A percentile compares a stretch with the other conserved stretches of the same genome.
These are phyloP conservation scores for Meandrina meandrites DNA, from an alignment of 92 coral and sea anemone species.

Conservation along the genomic window DNA sequence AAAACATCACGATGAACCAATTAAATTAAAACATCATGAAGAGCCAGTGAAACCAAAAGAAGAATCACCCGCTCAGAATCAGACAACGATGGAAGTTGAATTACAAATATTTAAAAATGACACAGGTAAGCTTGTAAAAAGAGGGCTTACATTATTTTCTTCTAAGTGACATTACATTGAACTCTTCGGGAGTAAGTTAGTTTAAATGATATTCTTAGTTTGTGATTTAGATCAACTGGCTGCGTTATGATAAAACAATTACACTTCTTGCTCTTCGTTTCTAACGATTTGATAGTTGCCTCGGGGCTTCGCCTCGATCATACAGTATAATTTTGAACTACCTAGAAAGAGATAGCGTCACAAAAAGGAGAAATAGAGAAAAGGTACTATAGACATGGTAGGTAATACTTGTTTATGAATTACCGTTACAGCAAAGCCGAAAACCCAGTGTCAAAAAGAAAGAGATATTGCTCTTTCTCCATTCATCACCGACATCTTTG, in stretches of 20 bases:
- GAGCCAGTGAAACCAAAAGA: background rate
- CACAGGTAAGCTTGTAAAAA: background rate
- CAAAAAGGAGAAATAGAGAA: background rate
- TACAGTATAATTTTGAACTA: background rate
- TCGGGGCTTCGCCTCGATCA: too few species aligned
- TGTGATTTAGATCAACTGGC: too few species aligned
- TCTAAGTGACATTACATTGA: too few species aligned
- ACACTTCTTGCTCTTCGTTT: too few species aligned
- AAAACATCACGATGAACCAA: background rate
- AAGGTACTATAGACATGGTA: background rate
- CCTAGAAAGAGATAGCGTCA: background rate
- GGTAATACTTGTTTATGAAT: background rate
- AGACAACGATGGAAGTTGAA: slow-evolving; percentile 25
- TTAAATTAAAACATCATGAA: background rate
- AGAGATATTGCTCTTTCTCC: slow-evolving; percentile 77
- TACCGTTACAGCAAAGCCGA: slow-evolving; percentile 26
- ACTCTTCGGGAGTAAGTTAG: too few species aligned
- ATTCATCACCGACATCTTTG: slow-evolving; percentile 73
- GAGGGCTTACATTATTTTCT: background rate
- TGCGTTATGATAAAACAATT: too few species aligned
- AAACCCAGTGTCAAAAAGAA: slow-evolving; percentile 85
- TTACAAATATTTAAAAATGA: background rate
- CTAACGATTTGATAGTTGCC: too few species aligned
- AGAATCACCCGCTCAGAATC: background rate
- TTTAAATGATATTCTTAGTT: too few species aligned